A percentile compares a stretch with the other conserved stretches of the same genome.
Evolutionary conservation across 2,797 vertebrate genomes (phyloP).

Genomic region (Naso thynnoides): DNA sequence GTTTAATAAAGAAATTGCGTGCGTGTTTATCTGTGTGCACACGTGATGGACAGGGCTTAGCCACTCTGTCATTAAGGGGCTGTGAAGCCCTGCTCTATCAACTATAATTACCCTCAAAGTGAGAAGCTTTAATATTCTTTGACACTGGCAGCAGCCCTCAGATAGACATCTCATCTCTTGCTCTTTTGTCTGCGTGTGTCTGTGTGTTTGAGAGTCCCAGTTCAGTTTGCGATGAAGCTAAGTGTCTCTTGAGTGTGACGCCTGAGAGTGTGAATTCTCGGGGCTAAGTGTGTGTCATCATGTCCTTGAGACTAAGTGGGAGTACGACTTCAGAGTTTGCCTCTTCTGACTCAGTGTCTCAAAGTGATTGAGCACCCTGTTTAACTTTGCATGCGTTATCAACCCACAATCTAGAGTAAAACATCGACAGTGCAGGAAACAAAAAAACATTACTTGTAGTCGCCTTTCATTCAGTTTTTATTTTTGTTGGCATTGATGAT

Average conservation of each 20-base stretch:
- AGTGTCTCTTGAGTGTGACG: slow-evolving; percentile 70
- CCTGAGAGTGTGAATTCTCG: slow-evolving; percentile 56
- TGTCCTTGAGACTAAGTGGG: slow-evolving; percentile 75
- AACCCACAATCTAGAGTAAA: slow-evolving; percentile 16
- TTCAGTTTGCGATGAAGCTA: slow-evolving; percentile 65
- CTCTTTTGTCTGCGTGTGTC: slow-evolving; percentile 58
- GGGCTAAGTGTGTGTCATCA: slow-evolving; percentile 68
- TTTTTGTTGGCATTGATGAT: background rate
- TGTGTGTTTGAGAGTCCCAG: slow-evolving; percentile 58
- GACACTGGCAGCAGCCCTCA: slow-evolving; percentile 69
- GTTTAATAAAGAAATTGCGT: slow-evolving; percentile 49
- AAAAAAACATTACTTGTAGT: background rate
- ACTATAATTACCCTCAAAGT: slow-evolving; percentile 81
- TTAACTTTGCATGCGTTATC: slow-evolving; percentile 38
- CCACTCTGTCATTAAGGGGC: slow-evolving; percentile 75
- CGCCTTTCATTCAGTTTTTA: slow-evolving; percentile 3
- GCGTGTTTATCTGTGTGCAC: slow-evolving; percentile 68
- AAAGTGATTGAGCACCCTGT: slow-evolving; percentile 43
- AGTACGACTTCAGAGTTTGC: slow-evolving; percentile 57
- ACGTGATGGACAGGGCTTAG: slow-evolving; percentile 81
- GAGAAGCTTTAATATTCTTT: slow-evolving; percentile 81
- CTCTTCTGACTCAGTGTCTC: slow-evolving; percentile 43
- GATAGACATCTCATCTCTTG: slow-evolving; percentile 78
- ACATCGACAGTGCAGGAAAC: background rate
- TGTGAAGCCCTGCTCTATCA: slow-evolving; percentile 75